A percentile compares a stretch with the other conserved stretches of the same genome.
phyloP scores from a whole-genome alignment of 2,113 vertebrate genomes.

The Chitala chitala region DNA sequence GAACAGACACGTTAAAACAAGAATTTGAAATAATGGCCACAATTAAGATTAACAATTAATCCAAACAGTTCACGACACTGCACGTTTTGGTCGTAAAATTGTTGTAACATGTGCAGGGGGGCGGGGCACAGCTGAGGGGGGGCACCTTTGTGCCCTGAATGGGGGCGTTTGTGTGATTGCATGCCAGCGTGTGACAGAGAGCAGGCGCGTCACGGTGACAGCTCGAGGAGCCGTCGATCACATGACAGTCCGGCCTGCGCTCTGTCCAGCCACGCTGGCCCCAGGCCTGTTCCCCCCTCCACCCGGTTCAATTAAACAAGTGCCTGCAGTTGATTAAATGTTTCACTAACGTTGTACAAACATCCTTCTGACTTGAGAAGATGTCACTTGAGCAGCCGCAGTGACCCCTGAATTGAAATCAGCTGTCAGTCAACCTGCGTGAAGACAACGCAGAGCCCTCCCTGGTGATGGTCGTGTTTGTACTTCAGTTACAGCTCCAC shows the following conservation, averaged over 20 bases:
- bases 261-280: neutral
- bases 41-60: slow-evolving; percentile 66
- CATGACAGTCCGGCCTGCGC: neutral
- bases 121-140: neutral
- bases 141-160: neutral
- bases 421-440: neutral
- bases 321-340: slow-evolving; percentile 17
- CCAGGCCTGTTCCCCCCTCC: neutral
- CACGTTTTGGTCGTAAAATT: slow-evolving; percentile 50
- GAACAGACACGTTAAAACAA: slow-evolving; percentile 52
- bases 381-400: neutral
- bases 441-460: neutral
- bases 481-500: neutral
- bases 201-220: slow-evolving; percentile 8
- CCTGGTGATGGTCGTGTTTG: neutral
- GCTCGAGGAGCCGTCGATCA: neutral
- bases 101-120: slow-evolving; percentile 38
- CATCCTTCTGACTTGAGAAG: neutral
- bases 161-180: neutral
- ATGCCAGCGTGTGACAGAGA: slow-evolving; percentile 15
- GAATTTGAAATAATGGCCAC: slow-evolving; percentile 52
- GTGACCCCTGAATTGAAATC: neutral
- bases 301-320: slow-evolving; percentile 20
- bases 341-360: slow-evolving; percentile 17
- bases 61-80: slow-evolving; percentile 55